Percentiles rank a stretch among this genome's conserved stretches.
These are phyloP conservation scores for Anoncus sp. DNA, from an alignment of 2,888 invertebrate species.

Conservation along the genomic window DNA sequence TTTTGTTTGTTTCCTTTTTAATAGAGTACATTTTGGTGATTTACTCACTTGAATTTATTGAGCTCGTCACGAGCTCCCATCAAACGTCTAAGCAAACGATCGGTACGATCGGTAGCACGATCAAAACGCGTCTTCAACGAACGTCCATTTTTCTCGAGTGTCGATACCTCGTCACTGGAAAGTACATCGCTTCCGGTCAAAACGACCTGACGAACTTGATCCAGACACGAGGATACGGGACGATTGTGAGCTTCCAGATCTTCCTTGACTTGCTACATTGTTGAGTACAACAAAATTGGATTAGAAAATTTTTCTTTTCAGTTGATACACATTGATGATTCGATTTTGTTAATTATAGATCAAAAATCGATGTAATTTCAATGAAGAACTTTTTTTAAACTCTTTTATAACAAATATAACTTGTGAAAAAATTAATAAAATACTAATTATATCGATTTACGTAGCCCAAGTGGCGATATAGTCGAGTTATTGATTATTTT, in stretches of 20 bases:
- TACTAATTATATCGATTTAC: too few relatives aligned
- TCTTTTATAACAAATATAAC: not conserved
- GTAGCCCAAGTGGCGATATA: too few relatives aligned
- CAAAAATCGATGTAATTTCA: not conserved
- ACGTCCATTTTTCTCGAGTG: slow-evolving; percentile 93
- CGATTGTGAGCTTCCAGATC: slow-evolving; percentile 94
- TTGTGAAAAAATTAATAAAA: not conserved
- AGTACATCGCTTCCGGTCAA: slow-evolving; percentile 96
- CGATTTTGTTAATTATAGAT: not conserved
- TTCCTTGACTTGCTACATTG: slow-evolving; percentile 91
- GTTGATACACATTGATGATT: not conserved
- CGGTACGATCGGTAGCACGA: slow-evolving; percentile 91
- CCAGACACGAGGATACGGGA: slow-evolving; percentile 93
- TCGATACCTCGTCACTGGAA: slow-evolving; percentile 95
- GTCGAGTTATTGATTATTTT: too few relatives aligned
- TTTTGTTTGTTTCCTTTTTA: slow-evolving; percentile 1
- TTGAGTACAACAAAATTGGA: not conserved
- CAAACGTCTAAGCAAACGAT: slow-evolving; percentile 90
- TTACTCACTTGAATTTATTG: slow-evolving; percentile 89
- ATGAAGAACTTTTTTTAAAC: not conserved
- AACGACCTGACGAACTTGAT: slow-evolving; percentile 95
- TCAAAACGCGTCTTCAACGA: slow-evolving; percentile 93
- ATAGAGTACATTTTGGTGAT: not conserved
- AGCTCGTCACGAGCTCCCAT: slow-evolving; percentile 94
- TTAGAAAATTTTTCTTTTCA: not conserved